Evolutionary conservation across 1,140 invertebrate genomes (phyloP).

Genomic region (Psix sp.): DNA sequence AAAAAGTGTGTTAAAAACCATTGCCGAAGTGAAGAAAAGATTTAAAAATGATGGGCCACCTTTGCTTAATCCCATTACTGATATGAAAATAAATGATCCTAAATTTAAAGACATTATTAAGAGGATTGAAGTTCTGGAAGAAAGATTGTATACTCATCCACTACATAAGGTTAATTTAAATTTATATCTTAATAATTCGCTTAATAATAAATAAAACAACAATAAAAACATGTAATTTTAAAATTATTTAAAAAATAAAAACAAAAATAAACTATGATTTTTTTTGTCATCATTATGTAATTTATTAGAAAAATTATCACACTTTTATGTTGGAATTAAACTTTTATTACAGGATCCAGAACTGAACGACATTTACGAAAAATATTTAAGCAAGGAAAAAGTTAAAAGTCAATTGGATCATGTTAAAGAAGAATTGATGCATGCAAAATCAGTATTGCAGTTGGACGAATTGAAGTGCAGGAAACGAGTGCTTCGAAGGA

Average conservation of each 20-base stretch:
- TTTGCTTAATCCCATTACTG: constrained; percentile 93
- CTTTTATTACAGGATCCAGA: constrained; percentile 80
- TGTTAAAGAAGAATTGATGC: constrained; percentile 87
- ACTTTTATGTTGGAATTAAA: constrained; percentile 76
- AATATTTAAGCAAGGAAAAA: constrained; percentile 87
- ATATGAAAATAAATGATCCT: constrained; percentile 95
- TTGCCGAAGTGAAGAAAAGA: constrained; percentile 93
- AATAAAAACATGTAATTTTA: too few relatives aligned
- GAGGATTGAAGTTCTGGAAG: constrained; percentile 89
- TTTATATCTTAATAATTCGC: constrained; percentile 3
- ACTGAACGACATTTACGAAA: constrained; percentile 83
- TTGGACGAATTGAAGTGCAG: constrained; percentile 98
- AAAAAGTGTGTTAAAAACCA: constrained; percentile 90
- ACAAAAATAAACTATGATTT: too few relatives aligned
- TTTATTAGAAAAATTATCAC: background rate
- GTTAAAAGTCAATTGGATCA: constrained; percentile 79
- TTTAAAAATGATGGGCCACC: constrained; percentile 89
- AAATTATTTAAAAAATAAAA: too few relatives aligned
- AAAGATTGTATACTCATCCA: constrained; percentile 88
- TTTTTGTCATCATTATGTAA: too few relatives aligned
- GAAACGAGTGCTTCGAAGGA: constrained; percentile 92
- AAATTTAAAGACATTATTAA: constrained; percentile 88
- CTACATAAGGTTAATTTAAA: constrained; percentile 83
- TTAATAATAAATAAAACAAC: background rate
- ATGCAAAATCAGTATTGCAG: constrained; percentile 94